Base-by-base conservation (phyloP, 2,888 invertebrate species). In the Dichetophora obliterata region DNA sequence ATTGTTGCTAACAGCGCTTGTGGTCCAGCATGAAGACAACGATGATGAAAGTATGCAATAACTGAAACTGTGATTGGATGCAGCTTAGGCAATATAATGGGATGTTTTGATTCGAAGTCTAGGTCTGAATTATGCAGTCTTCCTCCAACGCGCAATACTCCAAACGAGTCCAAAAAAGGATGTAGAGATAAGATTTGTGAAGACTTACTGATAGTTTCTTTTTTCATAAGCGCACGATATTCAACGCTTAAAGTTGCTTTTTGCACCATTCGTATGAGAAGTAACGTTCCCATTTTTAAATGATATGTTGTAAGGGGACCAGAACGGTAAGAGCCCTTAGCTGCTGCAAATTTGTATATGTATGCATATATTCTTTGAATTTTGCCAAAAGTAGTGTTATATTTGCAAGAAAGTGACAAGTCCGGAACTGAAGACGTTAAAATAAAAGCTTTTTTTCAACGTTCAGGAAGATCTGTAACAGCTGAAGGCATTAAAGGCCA, bases 401-500 rank as follows among this genome's bases (percentile, higher is more conserved):
- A 52, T 52, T 52, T 52, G 19, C 52, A 52, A 14, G 63, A 48
- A 50, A 73, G 19, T 52, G n/a, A 11, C 8, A 68, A 54, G 16
- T 77, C 52, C 24, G 69, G 34, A 9, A 16, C n/a, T 16, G n/a
- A n/a, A 3, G 59, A 59, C 22, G 59, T 70, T 22, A 19, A 54
- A 34, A 70, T 14, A 14, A 70, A 34, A 11, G 22, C n/a, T 11
- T 11, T 14, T 5, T 3, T 31, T 9, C 70, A 54, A 34, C 16
- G 27, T 50, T 61, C 61, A 68, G 75, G 50, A 0, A 61, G 19
- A 54, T 70, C n/a, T 19, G n/a, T 50, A 54, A 52, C 31, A 59
- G 14, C n/a, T 24, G 50, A 50, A 11, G 59, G 50, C 14, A 19
- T 27, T 63, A 34, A 22, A 22, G 75, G 75, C 86, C 83, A 90